These are phyloP conservation scores for Callopanchax toddi DNA, from an alignment of 2,113 vertebrate species.

Conservation along the genomic window DNA sequence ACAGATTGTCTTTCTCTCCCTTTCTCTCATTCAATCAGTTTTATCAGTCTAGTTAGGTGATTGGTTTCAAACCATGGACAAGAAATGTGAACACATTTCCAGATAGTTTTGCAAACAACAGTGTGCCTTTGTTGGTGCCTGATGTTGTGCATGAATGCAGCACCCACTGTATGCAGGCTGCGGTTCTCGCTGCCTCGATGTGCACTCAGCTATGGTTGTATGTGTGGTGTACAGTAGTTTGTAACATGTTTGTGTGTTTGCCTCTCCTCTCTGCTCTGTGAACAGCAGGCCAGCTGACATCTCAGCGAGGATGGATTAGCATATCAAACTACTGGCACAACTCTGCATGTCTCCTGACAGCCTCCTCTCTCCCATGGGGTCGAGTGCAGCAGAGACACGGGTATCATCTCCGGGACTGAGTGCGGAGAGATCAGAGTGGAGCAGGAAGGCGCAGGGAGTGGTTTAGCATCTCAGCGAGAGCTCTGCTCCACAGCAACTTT, in stretches of 20 bases:
- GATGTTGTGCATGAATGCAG: not conserved
- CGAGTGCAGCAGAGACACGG: conserved; percentile 36
- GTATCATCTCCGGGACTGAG: conserved; percentile 39
- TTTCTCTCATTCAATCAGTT: no score
- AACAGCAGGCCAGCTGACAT: conserved; percentile 72
- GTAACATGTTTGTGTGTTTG: conserved; percentile 18
- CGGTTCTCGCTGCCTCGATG: not conserved
- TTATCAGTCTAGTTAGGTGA: no score
- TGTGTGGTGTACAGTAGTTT: conserved; percentile 17
- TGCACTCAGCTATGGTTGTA: not conserved
- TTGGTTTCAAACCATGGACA: no score
- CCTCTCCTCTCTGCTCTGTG: conserved; percentile 38
- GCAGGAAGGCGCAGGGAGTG: conserved; percentile 10
- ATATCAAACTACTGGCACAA: conserved; percentile 70
- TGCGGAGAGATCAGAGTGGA: conserved; percentile 21
- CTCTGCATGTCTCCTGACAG: conserved; percentile 64
- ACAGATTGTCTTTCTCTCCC: no score
- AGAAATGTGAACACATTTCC: no score
- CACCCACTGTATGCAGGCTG: not conserved
- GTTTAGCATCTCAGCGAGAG: conserved; percentile 27
- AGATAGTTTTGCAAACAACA: no score
- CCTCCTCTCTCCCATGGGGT: conserved; percentile 51
- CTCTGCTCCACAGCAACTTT: conserved; percentile 6
- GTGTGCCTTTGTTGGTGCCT: not conserved
- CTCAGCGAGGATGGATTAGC: conserved; percentile 67